Base-by-base conservation (phyloP, 2,113 vertebrate genomes). In the Elgaria multicarinata region DNA sequence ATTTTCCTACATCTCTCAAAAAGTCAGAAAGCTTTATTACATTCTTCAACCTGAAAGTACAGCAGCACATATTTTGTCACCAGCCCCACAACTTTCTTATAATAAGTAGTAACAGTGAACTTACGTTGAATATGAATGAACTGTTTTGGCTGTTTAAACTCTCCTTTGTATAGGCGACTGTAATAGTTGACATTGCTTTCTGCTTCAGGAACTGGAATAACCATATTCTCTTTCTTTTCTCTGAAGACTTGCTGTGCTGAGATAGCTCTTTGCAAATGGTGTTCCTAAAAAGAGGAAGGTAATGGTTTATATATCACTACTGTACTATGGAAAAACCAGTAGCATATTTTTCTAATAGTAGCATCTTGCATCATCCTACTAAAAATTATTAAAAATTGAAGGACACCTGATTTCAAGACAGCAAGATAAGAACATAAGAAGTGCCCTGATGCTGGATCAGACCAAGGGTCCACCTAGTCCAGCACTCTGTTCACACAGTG, bases 161-260 rank as follows among this genome's bases (percentile, higher is more conserved):
- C 98, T 95, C 98, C 98, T 95, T 98, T 98, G 94, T 99, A 99
- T 92, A 99, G 96, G 18, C 98, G 98, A 95, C 98, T 98, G 85
- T 99, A 99, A 95, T 99, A 99, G 94, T 97, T 98, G 97, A 98
- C 98, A 92, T 98, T 98, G 95, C 98, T 99, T 95, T 98, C 98
- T 0, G 98, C 98, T 84, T 99, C 98, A 2, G 98, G 98, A 87
- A 99, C 98, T 6, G 98, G 98, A 96, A 99, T 99, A 90, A 99
- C 98, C 98, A 99, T 99, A 96, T 97, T 98, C 91, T 99, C 98
- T 95, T 98, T 98, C 97, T 98, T 99, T 95, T 99, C 98, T 97
- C 98, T 97, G 95, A 98, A 99, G 9, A 98, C 98, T 95, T 98
- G 98, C 96, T 99, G 98, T 91, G 98, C 98, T 85, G 98, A 99